Conservation (phyloP, 37 sponge, comb jelly and placozoan genomes). For the Dysidea cf. avara region DNA sequence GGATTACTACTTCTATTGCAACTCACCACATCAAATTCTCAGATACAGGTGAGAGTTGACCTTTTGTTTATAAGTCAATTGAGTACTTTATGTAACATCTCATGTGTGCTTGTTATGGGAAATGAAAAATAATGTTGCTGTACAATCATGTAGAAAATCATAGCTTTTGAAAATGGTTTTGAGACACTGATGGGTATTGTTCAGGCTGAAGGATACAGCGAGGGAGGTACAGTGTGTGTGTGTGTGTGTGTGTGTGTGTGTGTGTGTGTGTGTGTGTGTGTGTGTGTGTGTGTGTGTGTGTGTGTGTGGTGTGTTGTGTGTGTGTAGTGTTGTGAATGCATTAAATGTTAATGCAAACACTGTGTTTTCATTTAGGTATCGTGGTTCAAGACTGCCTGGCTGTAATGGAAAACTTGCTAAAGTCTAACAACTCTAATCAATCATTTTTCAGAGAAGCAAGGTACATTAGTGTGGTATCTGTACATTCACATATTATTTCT, state of each 20-base stretch:
- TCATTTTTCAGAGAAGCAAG: slow-evolving; percentile 90
- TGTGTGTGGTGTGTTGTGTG: too few species aligned
- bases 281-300: slow-evolving; percentile 13
- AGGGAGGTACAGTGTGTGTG: slow-evolving; percentile 79
- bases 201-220: slow-evolving; percentile 81
- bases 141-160: too few species aligned
- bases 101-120: too few species aligned
- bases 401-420: slow-evolving; percentile 68
- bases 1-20: slow-evolving; percentile 71
- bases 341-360: neutral
- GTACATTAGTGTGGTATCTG: too few species aligned
- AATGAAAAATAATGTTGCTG: too few species aligned
- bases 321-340: slow-evolving; percentile 4
- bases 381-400: slow-evolving; percentile 84
- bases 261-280: slow-evolving; percentile 11
- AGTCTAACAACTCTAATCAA: slow-evolving; percentile 82
- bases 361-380: too few species aligned
- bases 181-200: slow-evolving; percentile 79
- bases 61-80: too few species aligned
- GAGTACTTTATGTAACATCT: too few species aligned
- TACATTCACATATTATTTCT: slow-evolving; percentile 4
- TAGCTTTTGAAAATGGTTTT: slow-evolving; percentile 96
- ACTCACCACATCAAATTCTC: slow-evolving; percentile 73
- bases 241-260: slow-evolving; percentile 4
- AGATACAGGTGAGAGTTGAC: too few species aligned